Evolutionary conservation across 2,888 invertebrate genomes (phyloP).

Genomic region (Odontomyia ornata): DNA sequence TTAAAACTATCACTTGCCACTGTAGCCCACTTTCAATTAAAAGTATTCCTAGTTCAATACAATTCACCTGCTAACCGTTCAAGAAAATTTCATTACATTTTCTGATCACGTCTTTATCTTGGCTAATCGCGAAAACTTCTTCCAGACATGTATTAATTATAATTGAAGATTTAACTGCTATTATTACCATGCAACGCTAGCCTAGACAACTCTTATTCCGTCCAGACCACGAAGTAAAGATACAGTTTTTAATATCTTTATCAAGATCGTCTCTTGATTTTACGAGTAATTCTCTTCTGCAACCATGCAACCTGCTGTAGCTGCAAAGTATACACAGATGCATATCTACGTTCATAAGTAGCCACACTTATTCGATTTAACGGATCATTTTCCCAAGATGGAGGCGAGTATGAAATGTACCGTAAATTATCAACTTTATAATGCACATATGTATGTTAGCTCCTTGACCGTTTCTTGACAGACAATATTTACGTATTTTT

Average conservation of each 20-base stretch:
- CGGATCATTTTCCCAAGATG: constrained; percentile 28
- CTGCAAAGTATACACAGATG: neutral
- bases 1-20: too few relatives aligned
- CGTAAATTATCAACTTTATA: constrained; percentile 31
- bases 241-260: constrained; percentile 19
- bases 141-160: constrained; percentile 41
- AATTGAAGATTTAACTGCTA: constrained; percentile 28
- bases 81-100: constrained; percentile 31
- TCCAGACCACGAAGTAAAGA: neutral
- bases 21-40: too few relatives aligned
- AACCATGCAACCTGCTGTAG: neutral
- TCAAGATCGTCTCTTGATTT: constrained; percentile 2
- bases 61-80: neutral
- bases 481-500: neutral
- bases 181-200: neutral
- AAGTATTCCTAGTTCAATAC: too few relatives aligned
- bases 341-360: constrained; percentile 1
- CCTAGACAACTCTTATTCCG: neutral
- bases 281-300: neutral
- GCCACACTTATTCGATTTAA: constrained; percentile 4
- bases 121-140: constrained; percentile 26
- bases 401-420: constrained; percentile 25
- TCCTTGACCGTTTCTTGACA: constrained; percentile 22
- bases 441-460: neutral
- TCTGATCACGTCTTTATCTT: constrained; percentile 41